Evolutionary conservation across 2,888 invertebrate genomes (phyloP), one percentile per base, ranked within the genome.

Genomic region (Miltochrista miniata): DNA sequence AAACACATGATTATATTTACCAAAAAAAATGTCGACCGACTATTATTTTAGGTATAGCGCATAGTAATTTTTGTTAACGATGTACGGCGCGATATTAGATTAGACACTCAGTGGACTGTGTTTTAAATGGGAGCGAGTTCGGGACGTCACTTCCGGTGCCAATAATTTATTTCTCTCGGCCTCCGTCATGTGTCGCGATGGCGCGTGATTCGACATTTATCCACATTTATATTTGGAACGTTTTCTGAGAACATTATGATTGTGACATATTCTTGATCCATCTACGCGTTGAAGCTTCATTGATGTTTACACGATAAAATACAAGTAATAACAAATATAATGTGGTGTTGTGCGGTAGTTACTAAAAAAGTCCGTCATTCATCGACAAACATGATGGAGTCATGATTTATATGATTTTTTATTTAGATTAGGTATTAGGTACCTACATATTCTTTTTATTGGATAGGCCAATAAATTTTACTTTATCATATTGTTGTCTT

Each of bases 81-180:
- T 60, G 61, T 57, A 49, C 53, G 47, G 60, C 65, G 67, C 41
- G 40, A 43, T 24, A 64, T 61, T 56, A 70, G 63, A 59, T 62
- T 71, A 67, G 72, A 64, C 70, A 68, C 68, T 66, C 73, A 74
- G 78, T 76, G 77, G 73, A 72, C 73, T 69, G 78, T 81, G 78
- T 86, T 76, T 87, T 83, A 89, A 90, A 90, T 85, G 85, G 86
- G 89, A 88, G 83, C 90, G 77, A 80, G 82, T 71, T 68, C 71
- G 83, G 77, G 79, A 88, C 90, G 90, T 90, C 90, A 90, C 85
- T 90, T 90, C 90, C 90, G 88, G 87, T 88, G 79, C 79, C 83
- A 86, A 90, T 90, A 86, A 88, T 86, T 90, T 88, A 88, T 86
- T 85, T 85, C 83, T 84, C 84, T 81, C 82, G 82, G 84, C 81